These are phyloP conservation scores for Astyanax mexicanus DNA, from an alignment of 2,797 vertebrate species.

Conservation along the genomic window DNA sequence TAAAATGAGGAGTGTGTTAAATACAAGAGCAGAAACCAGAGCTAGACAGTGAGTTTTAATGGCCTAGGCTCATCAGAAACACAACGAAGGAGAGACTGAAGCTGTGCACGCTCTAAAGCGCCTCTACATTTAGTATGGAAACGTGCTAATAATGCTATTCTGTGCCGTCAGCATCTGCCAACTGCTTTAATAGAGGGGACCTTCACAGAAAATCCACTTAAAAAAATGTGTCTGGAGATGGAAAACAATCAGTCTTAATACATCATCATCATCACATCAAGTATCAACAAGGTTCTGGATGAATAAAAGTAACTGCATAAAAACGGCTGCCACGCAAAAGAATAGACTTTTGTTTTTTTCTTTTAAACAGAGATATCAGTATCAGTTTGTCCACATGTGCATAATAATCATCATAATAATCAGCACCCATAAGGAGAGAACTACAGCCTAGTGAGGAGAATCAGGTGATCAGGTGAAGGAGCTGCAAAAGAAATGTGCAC, in stretches of 20 bases:
- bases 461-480: constrained; percentile 8
- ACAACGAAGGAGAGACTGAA: constrained; percentile 66
- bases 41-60: constrained; percentile 77
- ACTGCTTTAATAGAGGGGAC: constrained; percentile 66
- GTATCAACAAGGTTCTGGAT: constrained; percentile 37
- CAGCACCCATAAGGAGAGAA: constrained; percentile 42
- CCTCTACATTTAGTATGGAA: constrained; percentile 66
- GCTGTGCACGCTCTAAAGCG: constrained; percentile 68
- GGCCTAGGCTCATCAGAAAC: constrained; percentile 67
- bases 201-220: constrained; percentile 78
- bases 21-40: background rate
- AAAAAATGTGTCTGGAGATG: constrained; percentile 62
- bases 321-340: constrained; percentile 30
- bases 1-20: background rate
- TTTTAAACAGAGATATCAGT: constrained; percentile 38
- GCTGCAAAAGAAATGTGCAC: constrained; percentile 42
- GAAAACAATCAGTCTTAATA: constrained; percentile 60
- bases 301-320: constrained; percentile 25
- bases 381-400: constrained; percentile 33
- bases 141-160: constrained; percentile 55
- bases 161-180: constrained; percentile 65
- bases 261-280: constrained; percentile 40
- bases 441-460: constrained; percentile 21
- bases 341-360: constrained; percentile 35
- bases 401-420: constrained; percentile 31